phyloP scores from a whole-genome alignment of 2,888 invertebrate species.

The Sarcophaga variegata region DNA sequence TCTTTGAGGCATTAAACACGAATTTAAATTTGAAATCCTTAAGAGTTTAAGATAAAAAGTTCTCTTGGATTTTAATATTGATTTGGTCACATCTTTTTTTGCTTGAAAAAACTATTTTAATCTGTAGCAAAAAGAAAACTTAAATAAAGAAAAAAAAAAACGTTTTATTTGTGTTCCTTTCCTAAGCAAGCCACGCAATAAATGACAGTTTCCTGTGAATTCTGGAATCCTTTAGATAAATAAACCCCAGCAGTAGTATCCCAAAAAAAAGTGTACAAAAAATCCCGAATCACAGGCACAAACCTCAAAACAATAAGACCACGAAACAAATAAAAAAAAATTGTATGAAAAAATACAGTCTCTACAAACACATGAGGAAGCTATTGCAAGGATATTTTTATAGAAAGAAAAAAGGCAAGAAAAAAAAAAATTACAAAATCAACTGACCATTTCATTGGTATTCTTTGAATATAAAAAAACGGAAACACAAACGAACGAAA shows the following conservation, averaged over 20 bases:
- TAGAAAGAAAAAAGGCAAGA: slow-evolving; percentile 16
- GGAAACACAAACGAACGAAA: neutral
- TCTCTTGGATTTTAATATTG: too few relatives aligned
- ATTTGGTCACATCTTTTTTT: neutral
- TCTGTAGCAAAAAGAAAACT: slow-evolving; percentile 10
- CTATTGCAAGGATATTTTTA: neutral
- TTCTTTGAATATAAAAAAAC: neutral
- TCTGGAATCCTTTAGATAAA: slow-evolving; percentile 65
- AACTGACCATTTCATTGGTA: slow-evolving; percentile 67
- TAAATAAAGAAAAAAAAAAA: slow-evolving; percentile 40
- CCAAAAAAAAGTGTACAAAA: slow-evolving; percentile 5
- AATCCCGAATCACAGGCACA: slow-evolving; percentile 47
- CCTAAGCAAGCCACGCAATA: slow-evolving; percentile 60
- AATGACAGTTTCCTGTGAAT: slow-evolving; percentile 66
- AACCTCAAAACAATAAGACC: slow-evolving; percentile 67
- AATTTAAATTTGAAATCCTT: too few relatives aligned
- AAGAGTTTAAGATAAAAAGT: too few relatives aligned
- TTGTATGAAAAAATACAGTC: neutral
- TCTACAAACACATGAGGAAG: slow-evolving; percentile 1
- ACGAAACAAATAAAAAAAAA: slow-evolving; percentile 31
- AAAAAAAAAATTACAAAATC: slow-evolving; percentile 56
- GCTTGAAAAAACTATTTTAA: slow-evolving; percentile 32
- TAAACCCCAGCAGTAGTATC: slow-evolving; percentile 48
- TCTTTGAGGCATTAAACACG: too few relatives aligned
- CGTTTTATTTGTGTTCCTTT: slow-evolving; percentile 27